These are phyloP conservation scores for Drosophila prolongata DNA, from an alignment of 2,888 invertebrate species.

Conservation along the genomic window DNA sequence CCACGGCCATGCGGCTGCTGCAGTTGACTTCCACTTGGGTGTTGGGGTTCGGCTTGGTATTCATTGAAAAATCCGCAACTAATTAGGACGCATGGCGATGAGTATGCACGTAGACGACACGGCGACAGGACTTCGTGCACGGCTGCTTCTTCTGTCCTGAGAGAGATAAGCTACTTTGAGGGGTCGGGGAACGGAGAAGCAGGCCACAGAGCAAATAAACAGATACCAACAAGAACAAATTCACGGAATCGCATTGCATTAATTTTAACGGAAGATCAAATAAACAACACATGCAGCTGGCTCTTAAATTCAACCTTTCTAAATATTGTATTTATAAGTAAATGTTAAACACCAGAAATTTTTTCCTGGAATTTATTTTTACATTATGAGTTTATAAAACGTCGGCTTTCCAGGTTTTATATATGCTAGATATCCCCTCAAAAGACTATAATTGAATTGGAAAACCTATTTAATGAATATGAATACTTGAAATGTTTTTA, in stretches of 20 bases:
- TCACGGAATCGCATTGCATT: neutral
- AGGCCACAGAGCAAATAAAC: neutral
- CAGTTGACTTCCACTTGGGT: slow-evolving; percentile 5
- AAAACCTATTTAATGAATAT: too few species aligned
- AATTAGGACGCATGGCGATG: slow-evolving; percentile 61
- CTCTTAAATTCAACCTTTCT: too few species aligned
- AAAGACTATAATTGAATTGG: too few species aligned
- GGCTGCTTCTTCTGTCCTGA: slow-evolving; percentile 1
- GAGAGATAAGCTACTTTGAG: slow-evolving; percentile 18
- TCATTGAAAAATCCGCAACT: slow-evolving; percentile 76
- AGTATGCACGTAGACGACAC: slow-evolving; percentile 14
- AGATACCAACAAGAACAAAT: neutral
- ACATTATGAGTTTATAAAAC: too few species aligned
- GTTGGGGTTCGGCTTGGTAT: slow-evolving; percentile 29
- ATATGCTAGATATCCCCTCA: too few species aligned
- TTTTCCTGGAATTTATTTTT: too few species aligned
- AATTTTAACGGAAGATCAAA: neutral
- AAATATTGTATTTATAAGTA: too few species aligned
- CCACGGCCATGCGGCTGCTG: slow-evolving; percentile 38
- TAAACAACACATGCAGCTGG: neutral
- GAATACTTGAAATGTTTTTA: too few species aligned
- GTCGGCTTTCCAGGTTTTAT: too few species aligned
- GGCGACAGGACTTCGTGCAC: slow-evolving; percentile 9
- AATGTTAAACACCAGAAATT: too few species aligned
- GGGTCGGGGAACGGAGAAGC: slow-evolving; percentile 20